Base-by-base conservation (phyloP, 2,888 invertebrate species). In the Ormyrus rosae region DNA sequence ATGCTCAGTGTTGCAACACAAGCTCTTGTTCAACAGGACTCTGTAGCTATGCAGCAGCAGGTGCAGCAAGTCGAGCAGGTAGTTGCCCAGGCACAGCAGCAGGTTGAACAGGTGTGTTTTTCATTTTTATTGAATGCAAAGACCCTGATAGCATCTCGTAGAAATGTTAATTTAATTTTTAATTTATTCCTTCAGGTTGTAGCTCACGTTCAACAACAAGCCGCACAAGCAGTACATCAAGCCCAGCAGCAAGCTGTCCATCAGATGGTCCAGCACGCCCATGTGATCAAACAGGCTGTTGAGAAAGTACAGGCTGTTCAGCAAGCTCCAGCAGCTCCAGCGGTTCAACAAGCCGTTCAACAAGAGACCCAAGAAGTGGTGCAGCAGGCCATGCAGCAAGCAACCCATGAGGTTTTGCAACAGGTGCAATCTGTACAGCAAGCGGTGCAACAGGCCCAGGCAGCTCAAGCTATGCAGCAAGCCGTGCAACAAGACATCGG, bases 401-500 rank as follows among this genome's bases (percentile, higher is more conserved):
- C 90, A 0, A 90, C 90, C 4, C 89, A 90, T 51, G 90, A 89
- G 71, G 90, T 87, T 5, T 89, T 90, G 0, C 90, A 90, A 71
- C 90, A 90, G 67, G 88, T 90, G 0, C 90, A 91, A 78, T 88
- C 89, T 1, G 90, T 90, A 5, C 90, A 90, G 63, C 90, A 90
- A 69, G 90, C 90, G 0, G 90, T 90, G 4, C 90, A 90, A 53
- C 90, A 90, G 34, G 90, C 89, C 0, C 90, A 90, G 80, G 90
- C 90, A 0, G 90, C 90, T 0, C 90, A 91, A 68, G 90, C 88
- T 0, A 89, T 91, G 89, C 90, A 90, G 53, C 90, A 90, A 13
- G 90, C 90, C 0, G 90, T 90, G 1, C 90, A 90, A n/a, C 90
- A 90, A 79, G 90, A 91, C 67, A 90, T 91, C 3, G 88, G 89